Percentiles rank a stretch among this genome's conserved stretches.
Conservation (phyloP, 1,140 invertebrate species). For the Brachionus koreanus region DNA sequence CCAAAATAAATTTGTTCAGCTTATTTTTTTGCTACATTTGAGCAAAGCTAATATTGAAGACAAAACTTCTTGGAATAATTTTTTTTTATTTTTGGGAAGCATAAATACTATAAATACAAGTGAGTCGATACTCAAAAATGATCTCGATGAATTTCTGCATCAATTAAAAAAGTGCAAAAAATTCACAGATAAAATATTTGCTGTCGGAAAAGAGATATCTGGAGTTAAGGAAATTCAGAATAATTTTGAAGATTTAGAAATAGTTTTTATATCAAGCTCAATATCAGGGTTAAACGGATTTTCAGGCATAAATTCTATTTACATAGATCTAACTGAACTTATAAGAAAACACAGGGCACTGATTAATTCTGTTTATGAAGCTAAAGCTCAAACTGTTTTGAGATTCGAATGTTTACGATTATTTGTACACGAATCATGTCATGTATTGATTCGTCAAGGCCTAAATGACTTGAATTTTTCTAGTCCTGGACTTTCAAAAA, state of each 20-base stretch:
- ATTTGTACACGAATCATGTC: not conserved
- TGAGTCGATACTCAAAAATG: not conserved
- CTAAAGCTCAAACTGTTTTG: not conserved
- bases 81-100: not conserved
- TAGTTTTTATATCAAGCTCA: not conserved
- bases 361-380: not conserved
- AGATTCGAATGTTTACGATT: not conserved
- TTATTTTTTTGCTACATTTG: not conserved
- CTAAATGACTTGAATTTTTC: conserved; percentile 2
- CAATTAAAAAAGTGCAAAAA: not conserved
- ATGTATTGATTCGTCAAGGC: not conserved
- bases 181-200: not conserved
- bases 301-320: not conserved
- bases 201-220: not conserved
- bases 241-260: not conserved
- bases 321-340: not conserved
- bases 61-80: not conserved
- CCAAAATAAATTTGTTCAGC: not conserved
- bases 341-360: not conserved
- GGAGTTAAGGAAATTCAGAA: not conserved
- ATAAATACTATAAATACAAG: not conserved
- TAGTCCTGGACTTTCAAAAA: not conserved
- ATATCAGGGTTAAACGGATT: not conserved
- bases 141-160: not conserved
- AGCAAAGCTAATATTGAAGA: not conserved